Percentiles rank a stretch among this genome's conserved stretches.
These are phyloP conservation scores for Pomatostomus ruficeps DNA, from an alignment of 2,113 vertebrate species.

Conservation along the genomic window DNA sequence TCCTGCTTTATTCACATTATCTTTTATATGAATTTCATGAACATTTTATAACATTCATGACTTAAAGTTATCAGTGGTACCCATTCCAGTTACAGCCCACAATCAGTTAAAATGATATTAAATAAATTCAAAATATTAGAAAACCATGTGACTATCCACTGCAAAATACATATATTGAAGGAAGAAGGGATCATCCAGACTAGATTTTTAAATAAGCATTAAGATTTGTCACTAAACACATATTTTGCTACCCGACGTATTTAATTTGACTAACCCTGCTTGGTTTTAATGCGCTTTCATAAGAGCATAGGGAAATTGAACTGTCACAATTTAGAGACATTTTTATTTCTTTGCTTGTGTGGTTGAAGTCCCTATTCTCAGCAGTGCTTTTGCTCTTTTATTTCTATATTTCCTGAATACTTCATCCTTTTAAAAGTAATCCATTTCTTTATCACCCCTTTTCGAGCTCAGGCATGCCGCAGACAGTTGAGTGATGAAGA, in stretches of 20 bases:
- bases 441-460: slow-evolving; percentile 62
- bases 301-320: slow-evolving; percentile 14
- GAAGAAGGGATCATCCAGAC: neutral
- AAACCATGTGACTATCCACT: neutral
- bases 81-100: neutral
- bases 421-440: slow-evolving; percentile 79
- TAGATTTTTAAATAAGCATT: neutral
- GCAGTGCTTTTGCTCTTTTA: slow-evolving; percentile 22
- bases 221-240: neutral
- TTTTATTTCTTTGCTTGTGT: slow-evolving; percentile 32
- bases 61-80: neutral
- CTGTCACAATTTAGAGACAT: slow-evolving; percentile 23
- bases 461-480: slow-evolving; percentile 45
- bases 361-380: slow-evolving; percentile 58
- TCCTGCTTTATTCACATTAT: neutral
- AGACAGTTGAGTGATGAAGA: slow-evolving; percentile 76
- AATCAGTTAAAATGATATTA: neutral
- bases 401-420: slow-evolving; percentile 65
- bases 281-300: slow-evolving; percentile 17
- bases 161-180: neutral
- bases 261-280: neutral
- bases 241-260: neutral
- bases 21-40: neutral
- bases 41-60: neutral
- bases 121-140: neutral